These are phyloP conservation scores for Melieria picta DNA, from an alignment of 2,888 invertebrate species.

Conservation along the genomic window DNA sequence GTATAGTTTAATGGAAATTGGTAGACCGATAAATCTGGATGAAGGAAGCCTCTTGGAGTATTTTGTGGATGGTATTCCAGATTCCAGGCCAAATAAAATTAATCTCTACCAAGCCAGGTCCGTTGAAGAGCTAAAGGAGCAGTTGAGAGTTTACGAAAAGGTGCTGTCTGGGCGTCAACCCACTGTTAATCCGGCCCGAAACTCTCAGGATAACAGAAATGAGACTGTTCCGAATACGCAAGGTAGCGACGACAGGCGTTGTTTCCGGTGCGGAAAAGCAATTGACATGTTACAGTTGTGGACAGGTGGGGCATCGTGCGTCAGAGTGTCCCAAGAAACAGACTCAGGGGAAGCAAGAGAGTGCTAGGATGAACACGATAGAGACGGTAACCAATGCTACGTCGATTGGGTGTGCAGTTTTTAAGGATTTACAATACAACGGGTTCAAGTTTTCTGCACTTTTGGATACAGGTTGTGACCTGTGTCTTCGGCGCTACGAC, in stretches of 20 bases:
- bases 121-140: not conserved
- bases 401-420: not conserved
- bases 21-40: slow-evolving; percentile 35
- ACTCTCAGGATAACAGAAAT: not conserved
- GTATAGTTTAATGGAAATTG: slow-evolving; percentile 39
- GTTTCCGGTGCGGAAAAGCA: slow-evolving; percentile 16
- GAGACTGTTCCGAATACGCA: no score
- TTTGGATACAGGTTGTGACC: not conserved
- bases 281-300: slow-evolving; percentile 3
- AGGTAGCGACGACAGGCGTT: not conserved
- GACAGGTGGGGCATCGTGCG: not conserved
- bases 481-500: not conserved
- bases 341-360: not conserved
- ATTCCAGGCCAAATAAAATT: slow-evolving; percentile 21
- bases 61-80: slow-evolving; percentile 37
- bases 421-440: not conserved
- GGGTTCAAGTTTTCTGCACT: not conserved
- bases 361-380: slow-evolving; percentile 3
- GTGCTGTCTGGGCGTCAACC: not conserved
- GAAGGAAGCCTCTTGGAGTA: slow-evolving; percentile 39
- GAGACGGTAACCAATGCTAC: not conserved
- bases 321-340: not conserved
- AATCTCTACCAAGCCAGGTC: slow-evolving; percentile 25
- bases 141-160: not conserved
- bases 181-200: not conserved